Evolutionary conservation across 2,888 invertebrate genomes (phyloP).

Genomic region (Conus canariensis): DNA sequence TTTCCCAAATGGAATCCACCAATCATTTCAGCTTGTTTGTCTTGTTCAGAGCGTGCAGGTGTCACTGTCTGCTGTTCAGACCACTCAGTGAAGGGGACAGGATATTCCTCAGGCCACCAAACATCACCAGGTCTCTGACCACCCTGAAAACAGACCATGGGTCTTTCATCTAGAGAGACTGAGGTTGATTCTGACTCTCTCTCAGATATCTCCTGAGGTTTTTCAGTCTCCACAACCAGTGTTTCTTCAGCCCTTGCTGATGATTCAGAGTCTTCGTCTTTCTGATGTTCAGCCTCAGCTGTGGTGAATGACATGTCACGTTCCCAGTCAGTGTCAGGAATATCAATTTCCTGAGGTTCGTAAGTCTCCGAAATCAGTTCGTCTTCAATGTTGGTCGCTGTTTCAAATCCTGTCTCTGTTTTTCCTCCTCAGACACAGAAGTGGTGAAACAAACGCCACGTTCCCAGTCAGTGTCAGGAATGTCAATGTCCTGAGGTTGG

Average conservation of each 20-base stretch:
- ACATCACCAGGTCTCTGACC: no score
- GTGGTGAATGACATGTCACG: neutral
- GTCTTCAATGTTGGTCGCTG: neutral
- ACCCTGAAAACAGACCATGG: no score
- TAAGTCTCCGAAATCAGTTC: constrained; percentile 4
- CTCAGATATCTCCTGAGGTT: no score
- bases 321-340: constrained; percentile 5
- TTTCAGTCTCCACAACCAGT: no score
- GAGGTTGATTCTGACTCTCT: no score
- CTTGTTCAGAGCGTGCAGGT: no score
- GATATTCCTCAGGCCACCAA: no score
- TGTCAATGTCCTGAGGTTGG: constrained; percentile 16
- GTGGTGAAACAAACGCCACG: neutral
- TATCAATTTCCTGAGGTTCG: neutral
- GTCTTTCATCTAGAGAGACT: no score
- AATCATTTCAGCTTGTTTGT: no score
- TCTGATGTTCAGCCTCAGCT: neutral
- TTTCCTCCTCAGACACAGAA: neutral
- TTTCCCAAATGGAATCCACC: no score
- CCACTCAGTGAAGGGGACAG: no score
- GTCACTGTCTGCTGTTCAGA: no score
- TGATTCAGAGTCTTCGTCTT: neutral
- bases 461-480: constrained; percentile 7
- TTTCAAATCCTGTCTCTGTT: neutral
- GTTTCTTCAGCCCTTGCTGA: neutral